A percentile compares a stretch with the other conserved stretches of the same genome.
Evolutionary conservation across 2,888 invertebrate species (phyloP).

Genomic region (Chromoteleia sp.): DNA sequence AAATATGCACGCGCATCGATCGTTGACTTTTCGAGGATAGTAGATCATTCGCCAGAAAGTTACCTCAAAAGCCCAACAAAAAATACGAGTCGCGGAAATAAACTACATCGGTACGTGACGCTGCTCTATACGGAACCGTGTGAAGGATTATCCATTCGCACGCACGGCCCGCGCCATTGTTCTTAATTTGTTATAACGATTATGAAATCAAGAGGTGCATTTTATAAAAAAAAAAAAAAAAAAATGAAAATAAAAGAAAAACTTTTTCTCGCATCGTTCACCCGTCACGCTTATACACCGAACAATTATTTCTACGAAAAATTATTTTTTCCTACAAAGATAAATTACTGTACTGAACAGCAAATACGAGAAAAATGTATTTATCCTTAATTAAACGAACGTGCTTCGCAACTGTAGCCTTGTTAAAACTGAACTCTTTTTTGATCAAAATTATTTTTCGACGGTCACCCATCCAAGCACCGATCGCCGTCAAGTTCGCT

Average conservation of each 20-base stretch:
- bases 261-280: too few species aligned
- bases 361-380: too few species aligned
- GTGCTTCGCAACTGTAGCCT: too few species aligned
- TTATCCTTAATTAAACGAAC: too few species aligned
- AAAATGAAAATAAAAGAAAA: not conserved
- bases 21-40: conserved; percentile 23
- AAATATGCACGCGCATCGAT: conserved; percentile 28
- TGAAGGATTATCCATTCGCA: conserved; percentile 79
- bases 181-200: conserved; percentile 72
- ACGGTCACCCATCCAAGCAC: too few species aligned
- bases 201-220: conserved; percentile 40
- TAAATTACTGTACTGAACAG: too few species aligned
- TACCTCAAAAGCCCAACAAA: conserved; percentile 42
- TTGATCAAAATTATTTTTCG: too few species aligned
- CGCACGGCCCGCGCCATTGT: conserved; percentile 71
- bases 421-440: too few species aligned
- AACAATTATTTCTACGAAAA: too few species aligned
- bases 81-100: conserved; percentile 57
- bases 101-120: conserved; percentile 75
- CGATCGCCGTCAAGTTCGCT: too few species aligned
- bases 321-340: too few species aligned
- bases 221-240: conserved; percentile 18
- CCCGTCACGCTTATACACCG: too few species aligned
- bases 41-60: conserved; percentile 51
- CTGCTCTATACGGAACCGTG: conserved; percentile 76